phyloP scores from a whole-genome alignment of 2,888 invertebrate genomes.

The Epirrhoe tristata region DNA sequence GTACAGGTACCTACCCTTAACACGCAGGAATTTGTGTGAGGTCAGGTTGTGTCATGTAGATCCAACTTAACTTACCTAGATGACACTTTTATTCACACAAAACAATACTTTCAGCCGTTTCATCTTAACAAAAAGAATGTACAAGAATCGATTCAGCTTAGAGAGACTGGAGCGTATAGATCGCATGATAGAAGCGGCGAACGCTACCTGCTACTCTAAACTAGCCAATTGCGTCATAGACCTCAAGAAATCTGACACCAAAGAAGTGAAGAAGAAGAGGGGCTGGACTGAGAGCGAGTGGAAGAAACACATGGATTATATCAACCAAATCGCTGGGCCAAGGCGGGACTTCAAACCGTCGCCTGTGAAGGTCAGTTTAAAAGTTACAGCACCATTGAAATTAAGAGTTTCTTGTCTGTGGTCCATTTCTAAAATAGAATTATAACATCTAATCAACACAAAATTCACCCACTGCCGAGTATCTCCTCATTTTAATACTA shows the following conservation, averaged over 20 bases:
- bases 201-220: constrained; percentile 70
- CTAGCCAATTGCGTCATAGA: constrained; percentile 71
- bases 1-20: too few species aligned
- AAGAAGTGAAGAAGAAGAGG: constrained; percentile 67
- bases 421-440: too few species aligned
- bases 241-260: constrained; percentile 65
- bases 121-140: constrained; percentile 61
- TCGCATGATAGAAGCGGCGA: constrained; percentile 70
- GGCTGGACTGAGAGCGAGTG: constrained; percentile 75
- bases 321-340: constrained; percentile 67
- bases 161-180: constrained; percentile 69
- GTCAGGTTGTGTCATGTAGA: too few species aligned
- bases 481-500: too few species aligned
- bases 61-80: too few species aligned
- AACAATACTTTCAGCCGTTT: constrained; percentile 58
- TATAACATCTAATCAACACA: too few species aligned
- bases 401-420: too few species aligned
- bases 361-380: constrained; percentile 53
- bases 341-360: constrained; percentile 57
- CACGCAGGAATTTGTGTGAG: too few species aligned
- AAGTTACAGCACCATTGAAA: too few species aligned
- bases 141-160: constrained; percentile 61
- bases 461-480: too few species aligned
- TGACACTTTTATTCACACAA: background rate
- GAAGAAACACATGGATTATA: constrained; percentile 80